Evolutionary conservation across 2,888 invertebrate species (phyloP).

Genomic region (Ypsolopha sequella): DNA sequence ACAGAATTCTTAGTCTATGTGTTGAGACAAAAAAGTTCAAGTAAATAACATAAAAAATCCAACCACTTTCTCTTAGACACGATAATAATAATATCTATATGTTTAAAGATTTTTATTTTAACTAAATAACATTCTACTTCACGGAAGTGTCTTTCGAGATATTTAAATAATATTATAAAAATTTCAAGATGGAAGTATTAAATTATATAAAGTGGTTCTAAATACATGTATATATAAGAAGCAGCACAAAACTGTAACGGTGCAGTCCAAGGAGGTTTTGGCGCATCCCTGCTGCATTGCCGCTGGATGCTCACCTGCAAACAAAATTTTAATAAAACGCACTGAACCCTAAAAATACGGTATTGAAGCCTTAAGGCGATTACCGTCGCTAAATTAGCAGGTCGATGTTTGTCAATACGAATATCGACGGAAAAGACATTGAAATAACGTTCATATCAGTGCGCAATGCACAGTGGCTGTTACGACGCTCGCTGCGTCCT

Average conservation of each 20-base stretch:
- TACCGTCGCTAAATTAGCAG: no score
- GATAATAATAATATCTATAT: not conserved
- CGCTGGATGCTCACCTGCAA: slow-evolving; percentile 57
- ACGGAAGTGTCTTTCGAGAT: no score
- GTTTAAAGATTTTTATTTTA: not conserved
- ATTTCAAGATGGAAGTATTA: not conserved
- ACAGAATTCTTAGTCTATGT: slow-evolving; percentile 14
- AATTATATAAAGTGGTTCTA: not conserved
- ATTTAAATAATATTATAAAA: no score
- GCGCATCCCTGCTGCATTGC: slow-evolving; percentile 64
- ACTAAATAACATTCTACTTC: no score
- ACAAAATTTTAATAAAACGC: slow-evolving; percentile 9
- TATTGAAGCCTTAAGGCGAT: no score
- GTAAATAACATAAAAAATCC: slow-evolving; percentile 17
- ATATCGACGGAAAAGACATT: no score
- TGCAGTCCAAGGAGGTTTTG: slow-evolving; percentile 39
- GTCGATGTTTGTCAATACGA: no score
- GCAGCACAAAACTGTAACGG: not conserved
- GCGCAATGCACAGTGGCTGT: no score
- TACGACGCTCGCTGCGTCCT: no score
- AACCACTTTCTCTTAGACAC: not conserved
- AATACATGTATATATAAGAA: not conserved
- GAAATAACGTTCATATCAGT: no score
- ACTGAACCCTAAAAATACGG: not conserved
- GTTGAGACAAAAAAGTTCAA: slow-evolving; percentile 16